A percentile compares a stretch with the other conserved stretches of the same genome.
Evolutionary conservation across 2,888 invertebrate genomes (phyloP).

Genomic region (Venusia cambrica): DNA sequence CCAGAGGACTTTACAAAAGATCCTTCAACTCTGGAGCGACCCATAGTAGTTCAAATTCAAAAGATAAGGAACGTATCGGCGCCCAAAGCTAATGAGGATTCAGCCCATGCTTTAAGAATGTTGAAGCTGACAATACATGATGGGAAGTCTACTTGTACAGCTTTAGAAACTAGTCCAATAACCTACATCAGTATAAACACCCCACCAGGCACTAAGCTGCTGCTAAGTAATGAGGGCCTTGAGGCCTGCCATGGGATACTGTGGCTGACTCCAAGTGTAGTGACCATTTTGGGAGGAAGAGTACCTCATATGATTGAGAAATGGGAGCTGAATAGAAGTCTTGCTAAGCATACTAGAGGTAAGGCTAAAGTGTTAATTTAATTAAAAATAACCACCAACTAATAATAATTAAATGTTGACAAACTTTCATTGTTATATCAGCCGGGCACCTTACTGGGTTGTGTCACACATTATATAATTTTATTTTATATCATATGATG

Average conservation of each 20-base stretch:
- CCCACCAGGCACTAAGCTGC: slow-evolving; percentile 93
- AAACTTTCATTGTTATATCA: no score
- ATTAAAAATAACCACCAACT: no score
- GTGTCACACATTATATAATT: no score
- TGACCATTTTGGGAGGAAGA: slow-evolving; percentile 90
- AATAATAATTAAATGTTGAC: no score
- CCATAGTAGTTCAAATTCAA: slow-evolving; percentile 92
- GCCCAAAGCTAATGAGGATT: slow-evolving; percentile 94
- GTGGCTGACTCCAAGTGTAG: slow-evolving; percentile 84
- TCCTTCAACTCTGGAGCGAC: slow-evolving; percentile 69
- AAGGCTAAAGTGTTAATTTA: no score
- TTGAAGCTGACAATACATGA: slow-evolving; percentile 92
- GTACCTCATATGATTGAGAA: slow-evolving; percentile 92
- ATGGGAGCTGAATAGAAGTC: slow-evolving; percentile 88
- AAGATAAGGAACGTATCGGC: slow-evolving; percentile 94
- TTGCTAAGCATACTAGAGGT: slow-evolving; percentile 83
- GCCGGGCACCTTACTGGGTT: no score
- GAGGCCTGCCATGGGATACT: slow-evolving; percentile 87
- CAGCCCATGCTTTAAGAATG: slow-evolving; percentile 90
- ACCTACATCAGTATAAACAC: slow-evolving; percentile 88
- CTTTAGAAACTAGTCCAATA: slow-evolving; percentile 88
- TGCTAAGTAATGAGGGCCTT: slow-evolving; percentile 65
- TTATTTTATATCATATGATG: no score
- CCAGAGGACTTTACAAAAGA: slow-evolving; percentile 85
- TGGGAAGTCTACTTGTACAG: slow-evolving; percentile 89